phyloP scores from a whole-genome alignment of 2,888 invertebrate genomes.

The Lycocerus yunnanus region DNA sequence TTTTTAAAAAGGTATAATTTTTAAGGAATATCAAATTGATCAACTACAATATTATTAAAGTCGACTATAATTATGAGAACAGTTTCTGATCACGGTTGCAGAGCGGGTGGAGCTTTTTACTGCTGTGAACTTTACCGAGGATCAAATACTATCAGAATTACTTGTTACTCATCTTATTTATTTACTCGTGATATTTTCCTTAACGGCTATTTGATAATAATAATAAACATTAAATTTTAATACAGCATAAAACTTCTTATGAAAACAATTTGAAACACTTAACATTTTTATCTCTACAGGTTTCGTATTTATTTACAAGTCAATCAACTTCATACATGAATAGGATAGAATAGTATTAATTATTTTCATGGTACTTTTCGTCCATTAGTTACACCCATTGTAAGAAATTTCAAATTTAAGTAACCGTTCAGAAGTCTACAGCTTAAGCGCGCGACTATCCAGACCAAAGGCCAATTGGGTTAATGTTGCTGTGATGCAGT shows the following conservation, averaged over 20 bases:
- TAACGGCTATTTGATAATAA: constrained; percentile 8
- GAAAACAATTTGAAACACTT: neutral
- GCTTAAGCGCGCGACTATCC: no score
- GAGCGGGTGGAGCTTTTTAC: constrained; percentile 34
- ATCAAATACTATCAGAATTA: constrained; percentile 33
- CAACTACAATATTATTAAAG: constrained; percentile 36
- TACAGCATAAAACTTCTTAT: constrained; percentile 10
- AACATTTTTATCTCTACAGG: neutral
- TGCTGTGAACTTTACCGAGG: constrained; percentile 38
- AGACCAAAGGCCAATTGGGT: no score
- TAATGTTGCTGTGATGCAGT: no score
- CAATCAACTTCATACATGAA: neutral
- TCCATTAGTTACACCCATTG: no score
- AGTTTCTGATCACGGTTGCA: constrained; percentile 39
- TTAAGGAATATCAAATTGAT: constrained; percentile 1
- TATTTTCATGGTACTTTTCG: neutral
- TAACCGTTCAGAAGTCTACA: neutral
- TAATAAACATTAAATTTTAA: neutral
- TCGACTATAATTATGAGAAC: constrained; percentile 39
- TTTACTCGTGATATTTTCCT: constrained; percentile 17
- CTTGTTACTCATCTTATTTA: constrained; percentile 26
- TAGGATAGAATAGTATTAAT: neutral
- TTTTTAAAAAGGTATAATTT: neutral
- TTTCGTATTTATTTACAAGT: neutral
- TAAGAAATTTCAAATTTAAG: neutral